Conservation (phyloP, 2,888 invertebrate species). For the Melinaea marsaeus region DNA sequence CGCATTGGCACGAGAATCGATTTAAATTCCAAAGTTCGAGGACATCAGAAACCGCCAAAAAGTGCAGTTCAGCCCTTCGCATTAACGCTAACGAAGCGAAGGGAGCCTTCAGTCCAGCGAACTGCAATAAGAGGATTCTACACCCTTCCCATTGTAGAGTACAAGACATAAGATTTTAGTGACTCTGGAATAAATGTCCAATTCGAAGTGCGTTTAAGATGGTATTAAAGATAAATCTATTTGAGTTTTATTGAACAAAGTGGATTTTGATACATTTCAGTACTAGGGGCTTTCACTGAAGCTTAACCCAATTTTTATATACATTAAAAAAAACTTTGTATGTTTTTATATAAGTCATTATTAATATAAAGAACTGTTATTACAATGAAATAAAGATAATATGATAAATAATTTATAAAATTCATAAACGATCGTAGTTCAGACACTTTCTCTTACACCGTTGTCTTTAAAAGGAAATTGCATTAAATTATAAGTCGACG, state of each 20-base stretch:
- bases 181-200: slow-evolving; percentile 1
- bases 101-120: slow-evolving; percentile 60
- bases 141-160: slow-evolving; percentile 55
- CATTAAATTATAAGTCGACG: slow-evolving; percentile 77
- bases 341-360: too few relatives aligned
- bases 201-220: not conserved
- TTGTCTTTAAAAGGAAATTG: slow-evolving; percentile 66
- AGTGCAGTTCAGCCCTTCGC: slow-evolving; percentile 68
- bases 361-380: too few relatives aligned
- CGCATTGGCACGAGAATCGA: slow-evolving; percentile 16
- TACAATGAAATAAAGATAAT: too few relatives aligned
- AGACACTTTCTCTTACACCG: slow-evolving; percentile 35
- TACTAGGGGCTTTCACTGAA: too few relatives aligned
- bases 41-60: slow-evolving; percentile 47
- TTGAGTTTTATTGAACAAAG: slow-evolving; percentile 1
- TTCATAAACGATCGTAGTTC: slow-evolving; percentile 33
- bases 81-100: slow-evolving; percentile 67
- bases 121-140: slow-evolving; percentile 76
- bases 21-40: slow-evolving; percentile 33
- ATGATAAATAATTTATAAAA: too few relatives aligned
- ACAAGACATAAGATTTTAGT: slow-evolving; percentile 30
- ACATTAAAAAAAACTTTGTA: too few relatives aligned
- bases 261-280: not conserved
- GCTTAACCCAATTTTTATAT: too few relatives aligned
- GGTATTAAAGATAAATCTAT: not conserved